phyloP scores from a whole-genome alignment of 2,888 invertebrate species.

The Lathronympha strigana region DNA sequence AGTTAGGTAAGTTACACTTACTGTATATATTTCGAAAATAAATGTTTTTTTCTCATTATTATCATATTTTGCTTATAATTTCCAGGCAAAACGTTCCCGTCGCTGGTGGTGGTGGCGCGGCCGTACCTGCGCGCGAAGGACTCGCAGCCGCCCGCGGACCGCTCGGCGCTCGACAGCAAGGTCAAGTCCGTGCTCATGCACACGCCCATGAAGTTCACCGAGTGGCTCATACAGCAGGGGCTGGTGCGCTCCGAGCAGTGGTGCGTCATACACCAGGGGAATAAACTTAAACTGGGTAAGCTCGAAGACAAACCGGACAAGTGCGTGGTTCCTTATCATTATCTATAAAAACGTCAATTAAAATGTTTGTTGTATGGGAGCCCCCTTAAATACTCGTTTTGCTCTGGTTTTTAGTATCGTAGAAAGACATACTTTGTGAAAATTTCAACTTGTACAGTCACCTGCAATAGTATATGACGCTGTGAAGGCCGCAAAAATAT shows the following conservation, averaged over 20 bases:
- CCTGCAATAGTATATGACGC: too few species aligned
- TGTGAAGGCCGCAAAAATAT: too few species aligned
- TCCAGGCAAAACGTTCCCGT: slow-evolving; percentile 92
- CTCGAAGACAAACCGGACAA: background rate
- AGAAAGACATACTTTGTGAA: too few species aligned
- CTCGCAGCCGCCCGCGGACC: slow-evolving; percentile 80
- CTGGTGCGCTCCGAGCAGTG: slow-evolving; percentile 91
- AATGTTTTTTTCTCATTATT: too few species aligned
- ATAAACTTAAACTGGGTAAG: slow-evolving; percentile 89
- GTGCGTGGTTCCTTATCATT: too few species aligned
- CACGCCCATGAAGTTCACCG: slow-evolving; percentile 93
- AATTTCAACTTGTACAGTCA: too few species aligned
- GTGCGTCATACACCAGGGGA: slow-evolving; percentile 87
- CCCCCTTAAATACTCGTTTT: too few species aligned
- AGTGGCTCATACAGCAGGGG: slow-evolving; percentile 95
- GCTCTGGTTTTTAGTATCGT: too few species aligned
- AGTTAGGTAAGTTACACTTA: too few species aligned
- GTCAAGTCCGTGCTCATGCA: slow-evolving; percentile 93
- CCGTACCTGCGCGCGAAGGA: slow-evolving; percentile 91
- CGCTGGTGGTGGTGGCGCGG: slow-evolving; percentile 92
- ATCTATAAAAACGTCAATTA: too few species aligned
- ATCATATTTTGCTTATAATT: background rate
- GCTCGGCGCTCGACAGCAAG: slow-evolving; percentile 88
- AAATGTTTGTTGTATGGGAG: too few species aligned
- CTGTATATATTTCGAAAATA: too few species aligned